Evolutionary conservation across 2,797 vertebrate genomes (phyloP).

Genomic region (Graptemys geographica): DNA sequence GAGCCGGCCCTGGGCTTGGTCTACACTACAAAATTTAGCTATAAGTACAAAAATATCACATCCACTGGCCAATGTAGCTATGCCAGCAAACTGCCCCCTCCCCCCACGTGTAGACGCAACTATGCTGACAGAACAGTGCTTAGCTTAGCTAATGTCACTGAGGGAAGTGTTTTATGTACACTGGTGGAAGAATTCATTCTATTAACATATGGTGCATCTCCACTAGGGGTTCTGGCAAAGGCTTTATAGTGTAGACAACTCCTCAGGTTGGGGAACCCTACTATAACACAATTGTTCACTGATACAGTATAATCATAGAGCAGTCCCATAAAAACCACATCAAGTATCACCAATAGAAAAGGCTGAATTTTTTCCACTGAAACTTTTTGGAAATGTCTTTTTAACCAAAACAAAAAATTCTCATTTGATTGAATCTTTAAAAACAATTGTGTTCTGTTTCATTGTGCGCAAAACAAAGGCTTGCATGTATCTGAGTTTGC

Average conservation of each 20-base stretch:
- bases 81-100: neutral
- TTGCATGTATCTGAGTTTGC: neutral
- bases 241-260: neutral
- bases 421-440: neutral
- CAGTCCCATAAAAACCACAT: neutral
- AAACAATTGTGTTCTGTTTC: neutral
- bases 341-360: neutral
- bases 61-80: neutral
- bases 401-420: neutral
- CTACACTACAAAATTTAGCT: neutral
- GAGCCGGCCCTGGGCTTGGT: neutral
- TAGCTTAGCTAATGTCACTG: neutral
- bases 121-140: neutral
- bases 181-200: neutral
- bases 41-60: neutral
- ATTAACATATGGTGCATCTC: neutral
- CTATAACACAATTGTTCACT: neutral
- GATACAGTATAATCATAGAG: neutral
- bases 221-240: neutral
- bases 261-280: neutral
- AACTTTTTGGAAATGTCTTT: neutral
- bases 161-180: neutral
- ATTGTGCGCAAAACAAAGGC: neutral
- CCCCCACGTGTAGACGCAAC: neutral
- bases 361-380: neutral